phyloP scores from a whole-genome alignment of 1,140 invertebrate genomes.

The Procambarus clarkii region DNA sequence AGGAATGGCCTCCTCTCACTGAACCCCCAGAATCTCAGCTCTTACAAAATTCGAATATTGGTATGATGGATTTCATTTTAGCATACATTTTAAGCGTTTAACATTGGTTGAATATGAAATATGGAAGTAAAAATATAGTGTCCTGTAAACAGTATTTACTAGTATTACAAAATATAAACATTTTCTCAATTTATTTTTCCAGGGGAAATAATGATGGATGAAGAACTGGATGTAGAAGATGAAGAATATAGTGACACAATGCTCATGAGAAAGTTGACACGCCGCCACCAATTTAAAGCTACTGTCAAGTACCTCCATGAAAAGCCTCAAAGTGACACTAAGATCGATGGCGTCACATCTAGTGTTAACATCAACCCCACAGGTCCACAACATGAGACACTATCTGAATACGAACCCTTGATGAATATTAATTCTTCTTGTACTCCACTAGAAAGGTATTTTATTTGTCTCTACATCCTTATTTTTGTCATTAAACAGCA shows the following conservation, averaged over 20 bases:
- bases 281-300: slow-evolving; percentile 44
- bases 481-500: no score
- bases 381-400: background rate
- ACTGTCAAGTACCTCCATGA: slow-evolving; percentile 30
- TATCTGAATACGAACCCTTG: background rate
- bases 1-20: slow-evolving; percentile 30
- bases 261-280: slow-evolving; percentile 39
- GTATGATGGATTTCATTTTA: background rate
- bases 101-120: no score
- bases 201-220: slow-evolving; percentile 1
- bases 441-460: slow-evolving; percentile 3
- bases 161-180: background rate
- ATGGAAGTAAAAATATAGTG: background rate
- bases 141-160: background rate
- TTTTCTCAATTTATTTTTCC: background rate
- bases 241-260: background rate
- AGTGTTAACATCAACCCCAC: background rate
- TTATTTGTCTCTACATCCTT: background rate
- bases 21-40: background rate
- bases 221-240: background rate
- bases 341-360: no score
- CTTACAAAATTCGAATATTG: background rate
- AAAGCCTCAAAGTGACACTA: background rate
- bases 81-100: background rate
- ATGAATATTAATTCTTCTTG: background rate